phyloP scores from a whole-genome alignment of 1,140 invertebrate genomes.

The Ctenoplectra terminalis region DNA sequence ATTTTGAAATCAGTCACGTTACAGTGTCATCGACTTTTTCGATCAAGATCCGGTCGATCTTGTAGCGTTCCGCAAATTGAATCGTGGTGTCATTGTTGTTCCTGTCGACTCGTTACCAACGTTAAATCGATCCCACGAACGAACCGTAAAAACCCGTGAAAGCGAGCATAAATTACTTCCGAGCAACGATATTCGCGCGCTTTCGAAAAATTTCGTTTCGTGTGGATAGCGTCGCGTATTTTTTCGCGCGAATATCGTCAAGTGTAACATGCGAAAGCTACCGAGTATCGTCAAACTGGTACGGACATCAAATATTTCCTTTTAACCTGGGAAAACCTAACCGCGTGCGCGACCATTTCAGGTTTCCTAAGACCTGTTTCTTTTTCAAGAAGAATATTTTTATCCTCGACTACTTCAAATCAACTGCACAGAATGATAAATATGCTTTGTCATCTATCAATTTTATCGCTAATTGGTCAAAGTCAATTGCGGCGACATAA shows the following conservation, averaged over 20 bases:
- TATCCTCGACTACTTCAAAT: not conserved
- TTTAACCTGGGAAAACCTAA: not conserved
- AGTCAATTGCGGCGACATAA: too few relatives aligned
- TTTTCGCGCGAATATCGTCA: conserved; percentile 44
- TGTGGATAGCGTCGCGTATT: conserved; percentile 7
- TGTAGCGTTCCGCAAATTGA: conserved; percentile 19
- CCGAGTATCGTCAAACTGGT: conserved; percentile 3
- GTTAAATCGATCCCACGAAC: conserved; percentile 19
- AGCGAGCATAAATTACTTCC: conserved; percentile 43
- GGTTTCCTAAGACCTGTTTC: not conserved
- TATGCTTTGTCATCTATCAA: not conserved
- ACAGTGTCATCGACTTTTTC: conserved; percentile 5
- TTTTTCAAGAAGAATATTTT: not conserved
- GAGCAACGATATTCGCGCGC: not conserved
- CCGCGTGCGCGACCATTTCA: too few relatives aligned
- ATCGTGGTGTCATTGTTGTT: not conserved
- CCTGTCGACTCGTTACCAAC: not conserved
- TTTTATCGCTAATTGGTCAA: not conserved
- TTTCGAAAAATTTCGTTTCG: conserved; percentile 55
- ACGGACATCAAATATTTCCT: not conserved
- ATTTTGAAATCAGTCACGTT: not conserved
- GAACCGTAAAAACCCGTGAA: conserved; percentile 45
- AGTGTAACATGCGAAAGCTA: conserved; percentile 30
- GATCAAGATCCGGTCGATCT: not conserved
- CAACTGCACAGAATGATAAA: not conserved